Evolutionary conservation across 2,888 invertebrate genomes (phyloP).

Genomic region (Minunthozetes semirufus): DNA sequence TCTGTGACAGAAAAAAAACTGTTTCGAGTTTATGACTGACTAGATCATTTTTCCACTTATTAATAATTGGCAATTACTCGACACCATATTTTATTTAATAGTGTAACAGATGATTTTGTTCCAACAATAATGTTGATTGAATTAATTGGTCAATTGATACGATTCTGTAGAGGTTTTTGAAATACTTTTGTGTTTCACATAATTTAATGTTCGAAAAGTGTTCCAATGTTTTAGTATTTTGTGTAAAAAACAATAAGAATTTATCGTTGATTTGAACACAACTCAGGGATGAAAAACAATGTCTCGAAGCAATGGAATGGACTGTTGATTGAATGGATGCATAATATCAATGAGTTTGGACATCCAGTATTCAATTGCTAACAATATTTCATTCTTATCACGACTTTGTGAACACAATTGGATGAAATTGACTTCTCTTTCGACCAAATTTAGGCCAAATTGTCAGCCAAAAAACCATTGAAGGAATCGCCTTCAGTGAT

Average conservation of each 20-base stretch:
- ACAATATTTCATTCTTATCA: slow-evolving; percentile 26
- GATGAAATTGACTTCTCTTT: slow-evolving; percentile 12
- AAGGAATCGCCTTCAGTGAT: neutral
- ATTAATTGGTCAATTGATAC: neutral
- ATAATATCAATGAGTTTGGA: slow-evolving; percentile 27
- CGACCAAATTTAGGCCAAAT: neutral
- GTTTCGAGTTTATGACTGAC: too few species aligned
- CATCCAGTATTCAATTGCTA: neutral
- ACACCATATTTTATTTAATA: too few species aligned
- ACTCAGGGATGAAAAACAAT: slow-evolving; percentile 2
- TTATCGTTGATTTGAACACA: neutral
- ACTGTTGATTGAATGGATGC: slow-evolving; percentile 28
- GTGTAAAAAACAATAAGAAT: neutral
- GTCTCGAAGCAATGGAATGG: slow-evolving; percentile 20
- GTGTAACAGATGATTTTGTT: too few species aligned
- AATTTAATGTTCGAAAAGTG: neutral
- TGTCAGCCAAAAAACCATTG: neutral
- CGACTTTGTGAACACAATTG: slow-evolving; percentile 22
- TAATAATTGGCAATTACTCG: too few species aligned
- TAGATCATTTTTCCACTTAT: too few species aligned
- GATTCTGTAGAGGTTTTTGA: neutral
- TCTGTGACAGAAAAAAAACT: too few species aligned
- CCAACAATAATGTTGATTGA: too few species aligned
- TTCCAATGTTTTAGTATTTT: slow-evolving; percentile 14
- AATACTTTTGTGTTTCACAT: neutral